Conservation (phyloP, 1,140 invertebrate species). For the Neodiprion pinetum region DNA sequence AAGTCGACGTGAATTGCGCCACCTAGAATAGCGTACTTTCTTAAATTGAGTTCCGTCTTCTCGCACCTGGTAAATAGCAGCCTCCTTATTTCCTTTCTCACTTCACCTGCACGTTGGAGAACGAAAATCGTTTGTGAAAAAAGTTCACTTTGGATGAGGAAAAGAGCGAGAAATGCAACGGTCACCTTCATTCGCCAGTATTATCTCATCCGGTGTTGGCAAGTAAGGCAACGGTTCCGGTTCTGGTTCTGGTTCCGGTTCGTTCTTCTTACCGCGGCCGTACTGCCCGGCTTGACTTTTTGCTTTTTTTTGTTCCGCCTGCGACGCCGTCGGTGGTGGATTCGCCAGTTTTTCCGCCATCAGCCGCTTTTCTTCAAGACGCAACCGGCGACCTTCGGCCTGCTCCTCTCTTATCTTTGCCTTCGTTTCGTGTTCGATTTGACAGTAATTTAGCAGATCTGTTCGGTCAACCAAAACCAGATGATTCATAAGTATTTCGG, state of each 20-base stretch:
- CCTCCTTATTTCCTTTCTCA: conserved; percentile 47
- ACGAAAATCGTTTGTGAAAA: background rate
- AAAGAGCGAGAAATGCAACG: background rate
- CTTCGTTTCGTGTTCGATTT: conserved; percentile 34
- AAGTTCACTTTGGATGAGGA: background rate
- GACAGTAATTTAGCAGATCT: conserved; percentile 43
- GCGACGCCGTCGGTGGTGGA: conserved; percentile 27
- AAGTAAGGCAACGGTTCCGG: conserved; percentile 41
- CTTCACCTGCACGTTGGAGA: conserved; percentile 40
- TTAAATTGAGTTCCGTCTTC: conserved; percentile 69
- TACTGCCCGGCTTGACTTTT: conserved; percentile 17
- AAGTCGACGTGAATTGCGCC: conserved; percentile 72
- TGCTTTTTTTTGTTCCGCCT: conserved; percentile 26
- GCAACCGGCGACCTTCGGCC: conserved; percentile 37
- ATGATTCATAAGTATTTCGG: conserved; percentile 7
- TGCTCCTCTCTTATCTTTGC: conserved; percentile 41
- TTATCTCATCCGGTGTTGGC: conserved; percentile 44
- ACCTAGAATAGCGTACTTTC: conserved; percentile 71
- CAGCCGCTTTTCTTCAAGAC: conserved; percentile 44
- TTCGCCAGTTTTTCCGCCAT: conserved; percentile 41
- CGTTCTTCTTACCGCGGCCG: conserved; percentile 26
- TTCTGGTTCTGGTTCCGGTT: conserved; percentile 38
- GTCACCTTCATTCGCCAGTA: conserved; percentile 41
- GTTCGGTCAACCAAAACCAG: conserved; percentile 6
- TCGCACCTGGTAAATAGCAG: conserved; percentile 46